phyloP scores from a whole-genome alignment of 1,140 invertebrate genomes.

The Agraylea sexmaculata region DNA sequence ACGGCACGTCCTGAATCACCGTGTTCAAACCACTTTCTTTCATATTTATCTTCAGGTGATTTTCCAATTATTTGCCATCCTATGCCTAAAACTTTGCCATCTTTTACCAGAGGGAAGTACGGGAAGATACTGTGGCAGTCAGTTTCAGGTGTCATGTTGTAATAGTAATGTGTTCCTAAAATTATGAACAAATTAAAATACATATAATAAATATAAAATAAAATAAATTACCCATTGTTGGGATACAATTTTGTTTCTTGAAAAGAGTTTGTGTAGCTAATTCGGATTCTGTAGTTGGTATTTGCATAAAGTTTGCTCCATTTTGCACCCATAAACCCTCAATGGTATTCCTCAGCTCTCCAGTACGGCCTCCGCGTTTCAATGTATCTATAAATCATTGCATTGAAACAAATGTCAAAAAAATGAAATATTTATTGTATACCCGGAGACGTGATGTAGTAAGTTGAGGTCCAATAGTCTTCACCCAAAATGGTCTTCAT shows the following conservation, averaged over 20 bases:
- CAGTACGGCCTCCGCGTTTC: conserved; percentile 29
- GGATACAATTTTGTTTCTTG: conserved; percentile 36
- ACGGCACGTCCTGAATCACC: conserved; percentile 19
- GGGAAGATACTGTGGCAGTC: conserved; percentile 31
- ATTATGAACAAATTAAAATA: conserved; percentile 4
- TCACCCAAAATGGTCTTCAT: conserved; percentile 29
- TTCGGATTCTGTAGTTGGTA: conserved; percentile 29
- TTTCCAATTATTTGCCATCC: conserved; percentile 32
- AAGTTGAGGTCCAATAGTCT: conserved; percentile 33
- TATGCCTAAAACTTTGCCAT: conserved; percentile 28
- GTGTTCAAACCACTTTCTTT: conserved; percentile 31
- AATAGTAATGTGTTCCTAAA: conserved; percentile 35
- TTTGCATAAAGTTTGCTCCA: conserved; percentile 26
- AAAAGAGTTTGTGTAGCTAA: conserved; percentile 26
- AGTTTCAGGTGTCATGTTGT: conserved; percentile 30
- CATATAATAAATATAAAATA: background rate
- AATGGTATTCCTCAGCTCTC: conserved; percentile 30
- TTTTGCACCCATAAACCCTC: conserved; percentile 33
- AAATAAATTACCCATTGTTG: conserved; percentile 30
- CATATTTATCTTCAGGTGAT: conserved; percentile 14
- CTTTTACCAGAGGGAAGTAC: conserved; percentile 30
- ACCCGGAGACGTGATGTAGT: conserved; percentile 34
- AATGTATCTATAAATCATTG: conserved; percentile 26
- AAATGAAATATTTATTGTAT: background rate
- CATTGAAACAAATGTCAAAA: conserved; percentile 1